phyloP scores from a whole-genome alignment of 1,140 invertebrate species.

The Habropoda laboriosa region DNA sequence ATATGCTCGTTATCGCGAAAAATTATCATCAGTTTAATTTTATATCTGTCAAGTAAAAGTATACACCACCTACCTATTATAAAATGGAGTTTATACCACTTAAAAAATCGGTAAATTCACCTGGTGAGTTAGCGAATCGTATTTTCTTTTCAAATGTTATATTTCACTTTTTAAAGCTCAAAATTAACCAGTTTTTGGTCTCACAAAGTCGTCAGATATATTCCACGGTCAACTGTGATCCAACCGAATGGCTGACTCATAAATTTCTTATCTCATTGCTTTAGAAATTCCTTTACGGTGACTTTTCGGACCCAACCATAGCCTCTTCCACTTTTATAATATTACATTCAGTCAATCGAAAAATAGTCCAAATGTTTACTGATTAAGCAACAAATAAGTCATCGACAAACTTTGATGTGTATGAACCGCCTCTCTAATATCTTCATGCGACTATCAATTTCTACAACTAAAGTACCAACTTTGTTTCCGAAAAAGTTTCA shows the following conservation, averaged over 20 bases:
- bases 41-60: conserved; percentile 20
- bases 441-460: not conserved
- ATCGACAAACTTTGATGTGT: not conserved
- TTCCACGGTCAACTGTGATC: not conserved
- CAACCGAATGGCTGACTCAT: conserved; percentile 43
- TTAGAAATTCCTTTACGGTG: conserved; percentile 49
- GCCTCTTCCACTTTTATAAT: not conserved
- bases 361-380: not conserved
- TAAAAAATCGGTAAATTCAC: conserved; percentile 30
- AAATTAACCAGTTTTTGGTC: not conserved
- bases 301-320: conserved; percentile 17
- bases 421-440: not conserved
- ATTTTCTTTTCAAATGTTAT: not conserved
- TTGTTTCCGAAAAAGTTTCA: not conserved
- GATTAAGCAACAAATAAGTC: not conserved
- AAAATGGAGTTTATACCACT: conserved; percentile 53
- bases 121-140: conserved; percentile 40
- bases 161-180: not conserved
- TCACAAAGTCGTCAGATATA: not conserved
- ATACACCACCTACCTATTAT: not conserved
- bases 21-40: conserved; percentile 30
- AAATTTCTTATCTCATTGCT: conserved; percentile 43
- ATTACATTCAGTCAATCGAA: not conserved
- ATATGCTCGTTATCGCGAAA: conserved; percentile 12
- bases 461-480: not conserved